phyloP scores from a whole-genome alignment of 2,113 vertebrate genomes.

The Phrynosoma platyrhinos region DNA sequence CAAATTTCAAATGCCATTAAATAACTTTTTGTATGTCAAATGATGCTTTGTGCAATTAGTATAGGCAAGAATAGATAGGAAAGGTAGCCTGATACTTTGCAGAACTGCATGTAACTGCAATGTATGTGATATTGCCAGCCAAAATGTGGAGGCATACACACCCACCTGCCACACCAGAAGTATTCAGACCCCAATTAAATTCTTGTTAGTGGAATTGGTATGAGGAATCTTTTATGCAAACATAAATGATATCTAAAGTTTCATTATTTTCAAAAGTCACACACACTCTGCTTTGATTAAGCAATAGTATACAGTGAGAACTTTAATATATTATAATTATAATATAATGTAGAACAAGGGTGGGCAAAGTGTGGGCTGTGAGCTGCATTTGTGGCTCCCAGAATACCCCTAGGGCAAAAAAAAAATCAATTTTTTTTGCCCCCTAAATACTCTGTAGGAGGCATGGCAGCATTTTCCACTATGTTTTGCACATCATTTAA shows the following conservation, averaged over 20 bases:
- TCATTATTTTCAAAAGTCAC: constrained; percentile 35
- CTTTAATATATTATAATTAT: too few species aligned
- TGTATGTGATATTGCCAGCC: constrained; percentile 39
- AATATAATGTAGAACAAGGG: too few species aligned
- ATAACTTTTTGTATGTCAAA: constrained; percentile 2
- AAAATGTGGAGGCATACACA: constrained; percentile 52
- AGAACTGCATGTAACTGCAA: constrained; percentile 40
- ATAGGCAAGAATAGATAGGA: constrained; percentile 36
- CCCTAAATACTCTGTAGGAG: too few species aligned
- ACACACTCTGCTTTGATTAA: constrained; percentile 36
- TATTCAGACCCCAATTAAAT: constrained; percentile 40
- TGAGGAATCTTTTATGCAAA: constrained; percentile 27
- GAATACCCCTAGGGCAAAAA: too few species aligned
- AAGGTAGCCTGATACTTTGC: constrained; percentile 14
- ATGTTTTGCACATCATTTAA: too few species aligned
- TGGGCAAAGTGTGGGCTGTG: too few species aligned
- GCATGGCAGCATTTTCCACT: too few species aligned
- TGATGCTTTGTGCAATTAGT: constrained; percentile 11
- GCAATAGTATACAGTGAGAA: not conserved
- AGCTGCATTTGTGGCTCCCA: too few species aligned
- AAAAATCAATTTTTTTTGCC: too few species aligned
- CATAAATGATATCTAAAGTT: constrained; percentile 43
- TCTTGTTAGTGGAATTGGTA: constrained; percentile 35
- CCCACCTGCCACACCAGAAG: constrained; percentile 8
- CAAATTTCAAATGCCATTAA: constrained; percentile 34